phyloP scores from a whole-genome alignment of 2,888 invertebrate species.

The Drosophila ochracea region DNA sequence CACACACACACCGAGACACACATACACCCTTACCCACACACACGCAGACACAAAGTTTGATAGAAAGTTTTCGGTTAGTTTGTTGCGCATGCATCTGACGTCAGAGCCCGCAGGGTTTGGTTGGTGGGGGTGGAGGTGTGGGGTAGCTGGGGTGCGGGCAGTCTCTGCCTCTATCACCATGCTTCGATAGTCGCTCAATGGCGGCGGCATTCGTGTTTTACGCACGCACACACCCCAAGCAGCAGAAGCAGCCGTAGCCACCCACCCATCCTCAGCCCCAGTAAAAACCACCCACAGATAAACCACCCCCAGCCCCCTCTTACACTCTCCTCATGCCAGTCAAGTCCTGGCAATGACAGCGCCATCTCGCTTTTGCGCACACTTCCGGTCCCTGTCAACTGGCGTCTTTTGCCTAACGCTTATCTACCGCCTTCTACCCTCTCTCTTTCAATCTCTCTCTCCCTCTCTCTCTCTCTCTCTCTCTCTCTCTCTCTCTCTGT shows the following conservation, averaged over 20 bases:
- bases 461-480: neutral
- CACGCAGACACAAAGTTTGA: conserved; percentile 38
- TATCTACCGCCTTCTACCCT: conserved; percentile 27
- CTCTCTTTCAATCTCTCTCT: neutral
- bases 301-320: neutral
- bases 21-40: conserved; percentile 1
- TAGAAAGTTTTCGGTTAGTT: conserved; percentile 42
- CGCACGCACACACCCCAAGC: conserved; percentile 38
- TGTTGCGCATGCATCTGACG: conserved; percentile 50
- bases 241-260: conserved; percentile 16
- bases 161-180: conserved; percentile 7
- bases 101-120: conserved; percentile 34
- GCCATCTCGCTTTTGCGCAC: conserved; percentile 78
- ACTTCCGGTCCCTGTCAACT: conserved; percentile 60
- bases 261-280: neutral
- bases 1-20: neutral
- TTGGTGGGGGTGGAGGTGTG: fast-evolving
- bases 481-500: neutral
- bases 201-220: conserved; percentile 49
- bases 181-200: conserved; percentile 41
- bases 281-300: conserved; percentile 22
- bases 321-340: neutral
- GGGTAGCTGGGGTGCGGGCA: neutral
- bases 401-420: conserved; percentile 39
- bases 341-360: conserved; percentile 48